Evolutionary conservation across 2,888 invertebrate genomes (phyloP).

Genomic region (Melanotus villosus): DNA sequence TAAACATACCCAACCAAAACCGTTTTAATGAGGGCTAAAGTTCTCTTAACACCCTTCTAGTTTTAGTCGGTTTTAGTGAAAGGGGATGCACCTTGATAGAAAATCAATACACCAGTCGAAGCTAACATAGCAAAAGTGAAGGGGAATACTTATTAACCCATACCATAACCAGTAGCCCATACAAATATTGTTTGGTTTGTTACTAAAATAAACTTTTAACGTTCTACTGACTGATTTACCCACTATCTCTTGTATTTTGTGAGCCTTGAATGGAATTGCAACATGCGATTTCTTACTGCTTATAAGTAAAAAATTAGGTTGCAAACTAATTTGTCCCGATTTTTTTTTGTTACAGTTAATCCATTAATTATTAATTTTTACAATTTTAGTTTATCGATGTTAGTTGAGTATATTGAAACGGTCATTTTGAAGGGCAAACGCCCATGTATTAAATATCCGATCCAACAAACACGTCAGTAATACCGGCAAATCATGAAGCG

Average conservation of each 20-base stretch:
- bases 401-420: not conserved
- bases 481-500: not conserved
- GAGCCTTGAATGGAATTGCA: conserved; percentile 9
- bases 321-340: not conserved
- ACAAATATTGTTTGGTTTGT: not conserved
- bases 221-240: not conserved
- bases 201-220: not conserved
- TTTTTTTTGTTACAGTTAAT: no score
- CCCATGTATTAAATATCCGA: conserved; percentile 5
- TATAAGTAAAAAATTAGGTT: not conserved
- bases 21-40: no score
- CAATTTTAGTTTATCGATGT: not conserved
- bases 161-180: not conserved
- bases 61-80: no score
- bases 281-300: conserved; percentile 4
- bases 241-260: conserved; percentile 5
- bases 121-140: conserved; percentile 13
- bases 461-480: not conserved
- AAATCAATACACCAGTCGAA: conserved; percentile 8
- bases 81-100: conserved; percentile 11
- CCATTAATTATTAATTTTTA: no score
- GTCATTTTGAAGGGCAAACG: not conserved
- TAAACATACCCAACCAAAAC: no score
- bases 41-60: conserved; percentile 1
- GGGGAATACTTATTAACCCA: conserved; percentile 14